Base-by-base conservation (phyloP, 2,113 vertebrate genomes). In the Microtus pennsylvanicus region DNA sequence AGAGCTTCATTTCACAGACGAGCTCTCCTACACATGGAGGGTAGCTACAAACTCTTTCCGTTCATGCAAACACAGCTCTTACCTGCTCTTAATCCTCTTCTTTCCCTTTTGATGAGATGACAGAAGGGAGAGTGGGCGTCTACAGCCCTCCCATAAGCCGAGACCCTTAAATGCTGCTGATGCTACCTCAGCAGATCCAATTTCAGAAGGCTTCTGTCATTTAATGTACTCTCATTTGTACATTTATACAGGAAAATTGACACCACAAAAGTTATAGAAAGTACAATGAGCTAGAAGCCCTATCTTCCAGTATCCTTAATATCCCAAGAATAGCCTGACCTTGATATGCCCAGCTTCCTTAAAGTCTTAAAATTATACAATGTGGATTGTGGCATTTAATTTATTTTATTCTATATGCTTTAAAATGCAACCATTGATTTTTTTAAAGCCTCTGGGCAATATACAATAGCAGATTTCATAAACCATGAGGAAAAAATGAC, bases 351-450 rank as follows among this genome's bases (percentile, higher is more conserved):
- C 97, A 97, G 95, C 93, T 98, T 97, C 97, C 97, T 97, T 91
- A 95, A 96, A 97, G 97, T 97, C 97, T 97, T 98, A 98, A 98
- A 97, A 98, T 97, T 97, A 97, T 94, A 97, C 97, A 97, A 95
- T 96, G 97, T 97, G 97, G 97, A 97, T 96, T 97, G 97, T 97
- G 97, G 96, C 97, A 98, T 98, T 98, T 98, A 97, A 96, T 97
- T 97, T 97, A 96, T 97, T 97, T 97, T 97, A 98, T 97, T 97
- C 96, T 95, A 96, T 95, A 97, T 97, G 89, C 97, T 95, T 97
- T 97, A 97, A 97, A 98, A 98, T 96, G 94, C 96, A 98, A 89
- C 93, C 97, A 98, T 97, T 98, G 97, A 97, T 98, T 97, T 98
- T 98, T 97, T 96, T 67, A 97, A 97, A 97, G 97, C 97, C 97